Percentiles rank a stretch among this genome's conserved stretches.
These are phyloP conservation scores for Tetragonisca angustula DNA, from an alignment of 2,888 invertebrate genomes.

Conservation along the genomic window DNA sequence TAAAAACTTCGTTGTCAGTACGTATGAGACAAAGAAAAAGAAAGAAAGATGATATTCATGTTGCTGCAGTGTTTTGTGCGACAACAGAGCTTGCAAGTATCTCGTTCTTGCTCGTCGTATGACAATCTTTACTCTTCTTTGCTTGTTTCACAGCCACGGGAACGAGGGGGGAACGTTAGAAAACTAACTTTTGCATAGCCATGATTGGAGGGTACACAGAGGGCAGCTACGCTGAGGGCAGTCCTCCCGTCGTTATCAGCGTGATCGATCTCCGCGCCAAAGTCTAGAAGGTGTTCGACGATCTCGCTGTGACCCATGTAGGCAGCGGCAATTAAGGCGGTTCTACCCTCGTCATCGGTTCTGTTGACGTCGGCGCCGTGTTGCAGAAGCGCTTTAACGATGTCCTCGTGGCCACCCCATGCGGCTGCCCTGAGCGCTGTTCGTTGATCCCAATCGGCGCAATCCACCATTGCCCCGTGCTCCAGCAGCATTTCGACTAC, in stretches of 20 bases:
- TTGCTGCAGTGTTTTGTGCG: neutral
- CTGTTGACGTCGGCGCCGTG: constrained; percentile 92
- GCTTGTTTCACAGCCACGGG: neutral
- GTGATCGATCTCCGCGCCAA: constrained; percentile 93
- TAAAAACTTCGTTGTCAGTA: constrained; percentile 2
- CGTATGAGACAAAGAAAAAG: neutral
- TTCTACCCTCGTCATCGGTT: constrained; percentile 95
- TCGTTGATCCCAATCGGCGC: constrained; percentile 94
- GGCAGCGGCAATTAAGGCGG: constrained; percentile 96
- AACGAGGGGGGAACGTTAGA: neutral
- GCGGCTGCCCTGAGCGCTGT: constrained; percentile 96
- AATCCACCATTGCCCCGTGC: constrained; percentile 93
- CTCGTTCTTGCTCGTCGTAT: neutral
- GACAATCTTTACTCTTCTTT: neutral
- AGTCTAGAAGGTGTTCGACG: constrained; percentile 92
- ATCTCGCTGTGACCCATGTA: constrained; percentile 98
- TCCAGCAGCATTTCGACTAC: constrained; percentile 92
- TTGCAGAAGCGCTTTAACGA: constrained; percentile 90
- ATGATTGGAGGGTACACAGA: constrained; percentile 92
- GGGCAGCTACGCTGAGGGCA: constrained; percentile 93
- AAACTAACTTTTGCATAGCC: constrained; percentile 87
- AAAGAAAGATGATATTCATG: neutral
- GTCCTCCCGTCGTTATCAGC: constrained; percentile 95
- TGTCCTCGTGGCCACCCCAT: constrained; percentile 97
- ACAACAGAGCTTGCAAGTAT: neutral